A percentile compares a stretch with the other conserved stretches of the same genome.
Conservation (phyloP, 2,888 invertebrate species). For the Julus scanicus region DNA sequence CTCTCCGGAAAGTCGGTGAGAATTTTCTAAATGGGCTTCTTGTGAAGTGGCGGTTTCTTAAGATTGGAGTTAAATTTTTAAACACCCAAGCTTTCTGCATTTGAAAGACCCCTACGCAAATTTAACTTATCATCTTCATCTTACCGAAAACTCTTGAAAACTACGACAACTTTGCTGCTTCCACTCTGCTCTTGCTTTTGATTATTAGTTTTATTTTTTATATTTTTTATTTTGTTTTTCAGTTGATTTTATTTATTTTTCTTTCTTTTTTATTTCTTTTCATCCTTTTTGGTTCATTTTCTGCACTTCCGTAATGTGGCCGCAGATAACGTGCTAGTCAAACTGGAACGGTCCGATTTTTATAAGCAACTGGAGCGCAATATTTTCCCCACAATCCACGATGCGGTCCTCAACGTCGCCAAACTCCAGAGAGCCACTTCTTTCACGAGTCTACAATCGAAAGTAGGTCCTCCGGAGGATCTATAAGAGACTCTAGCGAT, state of each 20-base stretch:
- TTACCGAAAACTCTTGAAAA: no score
- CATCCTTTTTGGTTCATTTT: background rate
- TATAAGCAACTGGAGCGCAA: background rate
- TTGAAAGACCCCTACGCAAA: no score
- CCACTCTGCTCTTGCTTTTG: no score
- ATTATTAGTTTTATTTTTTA: background rate
- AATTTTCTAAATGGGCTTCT: no score
- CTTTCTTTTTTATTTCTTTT: background rate
- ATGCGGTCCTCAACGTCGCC: background rate
- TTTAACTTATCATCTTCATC: no score
- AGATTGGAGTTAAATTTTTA: no score
- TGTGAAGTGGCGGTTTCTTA: no score
- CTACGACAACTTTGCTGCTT: no score
- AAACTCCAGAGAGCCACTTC: background rate
- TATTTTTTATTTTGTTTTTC: background rate
- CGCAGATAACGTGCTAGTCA: background rate
- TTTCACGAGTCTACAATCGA: background rate
- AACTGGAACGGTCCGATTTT: background rate
- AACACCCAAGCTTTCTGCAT: no score
- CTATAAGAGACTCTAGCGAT: background rate
- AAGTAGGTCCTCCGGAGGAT: background rate
- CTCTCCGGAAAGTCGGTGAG: no score
- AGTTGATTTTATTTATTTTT: background rate
- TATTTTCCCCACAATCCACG: background rate
- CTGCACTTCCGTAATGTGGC: background rate